Conservation (phyloP, 2,888 invertebrate genomes). For the Allacma fusca region DNA sequence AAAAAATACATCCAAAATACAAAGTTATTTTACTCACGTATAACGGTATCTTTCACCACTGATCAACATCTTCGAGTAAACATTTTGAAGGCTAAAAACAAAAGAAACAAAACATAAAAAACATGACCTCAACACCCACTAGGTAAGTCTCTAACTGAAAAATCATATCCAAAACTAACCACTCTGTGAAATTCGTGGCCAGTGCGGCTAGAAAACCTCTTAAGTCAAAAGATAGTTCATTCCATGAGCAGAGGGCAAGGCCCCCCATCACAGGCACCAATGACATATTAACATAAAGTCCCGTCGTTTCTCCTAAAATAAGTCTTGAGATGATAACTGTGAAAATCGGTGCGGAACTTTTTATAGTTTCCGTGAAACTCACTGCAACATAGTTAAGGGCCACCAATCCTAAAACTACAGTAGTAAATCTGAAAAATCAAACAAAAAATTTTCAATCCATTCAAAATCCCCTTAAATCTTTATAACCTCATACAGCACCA, state of each 20-base stretch:
- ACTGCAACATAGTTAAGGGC: constrained; percentile 81
- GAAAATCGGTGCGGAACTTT: constrained; percentile 81
- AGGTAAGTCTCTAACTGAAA: not conserved
- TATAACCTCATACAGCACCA: too few relatives aligned
- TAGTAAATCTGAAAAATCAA: constrained; percentile 70
- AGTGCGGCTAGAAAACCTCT: constrained; percentile 77
- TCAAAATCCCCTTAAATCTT: too few relatives aligned
- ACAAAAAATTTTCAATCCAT: not conserved
- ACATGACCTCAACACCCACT: not conserved
- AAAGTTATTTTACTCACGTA: constrained; percentile 74
- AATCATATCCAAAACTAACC: constrained; percentile 64
- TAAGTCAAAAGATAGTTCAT: constrained; percentile 78
- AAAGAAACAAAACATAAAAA: constrained; percentile 58
- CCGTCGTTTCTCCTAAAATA: constrained; percentile 71
- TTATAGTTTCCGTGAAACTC: constrained; percentile 82
- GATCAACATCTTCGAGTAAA: constrained; percentile 79
- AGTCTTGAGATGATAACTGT: constrained; percentile 74
- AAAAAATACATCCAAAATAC: too few relatives aligned
- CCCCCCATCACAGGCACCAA: constrained; percentile 81
- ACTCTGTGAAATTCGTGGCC: constrained; percentile 81
- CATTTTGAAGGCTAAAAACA: constrained; percentile 81
- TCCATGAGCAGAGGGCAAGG: constrained; percentile 77
- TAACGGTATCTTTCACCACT: constrained; percentile 78
- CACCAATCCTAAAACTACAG: constrained; percentile 76
- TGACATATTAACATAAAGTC: constrained; percentile 74